These are phyloP conservation scores for Oscheius sp. DNA, from an alignment of 2,888 invertebrate species.

Conservation along the genomic window DNA sequence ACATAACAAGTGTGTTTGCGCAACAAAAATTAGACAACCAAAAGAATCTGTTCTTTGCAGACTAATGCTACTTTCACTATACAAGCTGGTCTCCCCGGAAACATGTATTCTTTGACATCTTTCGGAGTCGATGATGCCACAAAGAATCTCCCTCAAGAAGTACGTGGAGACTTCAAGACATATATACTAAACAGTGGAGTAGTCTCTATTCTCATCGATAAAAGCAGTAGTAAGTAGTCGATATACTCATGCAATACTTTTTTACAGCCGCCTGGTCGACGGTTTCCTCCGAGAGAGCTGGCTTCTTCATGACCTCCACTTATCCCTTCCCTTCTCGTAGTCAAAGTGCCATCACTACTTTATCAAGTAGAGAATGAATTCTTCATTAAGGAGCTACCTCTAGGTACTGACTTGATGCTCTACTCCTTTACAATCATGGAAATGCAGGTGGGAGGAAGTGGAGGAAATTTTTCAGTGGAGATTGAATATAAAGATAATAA, in stretches of 20 bases:
- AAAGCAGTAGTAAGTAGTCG: not conserved
- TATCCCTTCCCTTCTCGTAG: not conserved
- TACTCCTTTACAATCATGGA: not conserved
- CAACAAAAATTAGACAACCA: too few species aligned
- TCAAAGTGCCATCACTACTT: not conserved
- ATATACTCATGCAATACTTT: not conserved
- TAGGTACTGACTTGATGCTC: not conserved
- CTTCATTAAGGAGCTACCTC: not conserved
- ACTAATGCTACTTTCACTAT: not conserved
- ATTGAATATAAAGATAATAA: not conserved
- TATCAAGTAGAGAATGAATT: too few species aligned
- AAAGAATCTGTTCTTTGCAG: too few species aligned
- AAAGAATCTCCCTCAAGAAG: not conserved
- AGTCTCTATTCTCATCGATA: not conserved
- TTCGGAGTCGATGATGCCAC: not conserved
- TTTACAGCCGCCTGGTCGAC: not conserved
- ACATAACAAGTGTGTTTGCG: too few species aligned
- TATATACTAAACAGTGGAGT: not conserved
- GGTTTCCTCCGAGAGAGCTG: not conserved
- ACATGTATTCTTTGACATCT: not conserved
- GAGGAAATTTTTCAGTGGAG: not conserved
- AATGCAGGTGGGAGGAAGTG: not conserved
- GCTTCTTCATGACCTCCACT: not conserved
- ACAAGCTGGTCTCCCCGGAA: not conserved
- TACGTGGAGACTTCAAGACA: not conserved